Conservation (phyloP, 2,888 invertebrate genomes). For the Archips crataeganus region DNA sequence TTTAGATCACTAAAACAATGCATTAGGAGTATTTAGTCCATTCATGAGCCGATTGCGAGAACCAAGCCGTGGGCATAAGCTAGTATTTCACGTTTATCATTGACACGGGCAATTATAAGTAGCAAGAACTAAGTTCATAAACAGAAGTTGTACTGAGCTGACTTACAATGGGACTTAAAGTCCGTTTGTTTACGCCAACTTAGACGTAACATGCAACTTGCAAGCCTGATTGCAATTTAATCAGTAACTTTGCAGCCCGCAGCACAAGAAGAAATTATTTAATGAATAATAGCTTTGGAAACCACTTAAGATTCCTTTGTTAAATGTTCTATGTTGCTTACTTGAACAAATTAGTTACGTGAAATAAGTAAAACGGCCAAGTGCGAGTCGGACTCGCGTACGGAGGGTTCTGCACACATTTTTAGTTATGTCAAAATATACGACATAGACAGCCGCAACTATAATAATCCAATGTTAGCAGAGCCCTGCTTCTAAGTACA, state of each 20-base stretch:
- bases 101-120: conserved; percentile 27
- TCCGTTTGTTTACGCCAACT: conserved; percentile 71
- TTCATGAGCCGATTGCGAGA: background rate
- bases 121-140: conserved; percentile 25
- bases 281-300: conserved; percentile 16
- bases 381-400: too few relatives aligned
- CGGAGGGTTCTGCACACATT: too few relatives aligned
- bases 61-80: background rate
- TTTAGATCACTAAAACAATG: too few relatives aligned
- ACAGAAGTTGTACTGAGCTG: conserved; percentile 50
- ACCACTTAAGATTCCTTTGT: background rate
- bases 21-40: too few relatives aligned
- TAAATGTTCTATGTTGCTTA: background rate
- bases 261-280: conserved; percentile 46
- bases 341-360: too few relatives aligned
- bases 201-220: conserved; percentile 56
- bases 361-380: too few relatives aligned
- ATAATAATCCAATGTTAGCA: too few relatives aligned
- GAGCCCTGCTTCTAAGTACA: too few relatives aligned
- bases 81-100: background rate
- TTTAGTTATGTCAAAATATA: too few relatives aligned
- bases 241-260: conserved; percentile 67
- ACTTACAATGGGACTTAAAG: conserved; percentile 71
- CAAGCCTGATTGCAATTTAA: conserved; percentile 75
- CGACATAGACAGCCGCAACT: too few relatives aligned